Evolutionary conservation across 1,140 invertebrate genomes (phyloP), one percentile per base, ranked within the genome.

Genomic region (Drosophila tristis): DNA sequence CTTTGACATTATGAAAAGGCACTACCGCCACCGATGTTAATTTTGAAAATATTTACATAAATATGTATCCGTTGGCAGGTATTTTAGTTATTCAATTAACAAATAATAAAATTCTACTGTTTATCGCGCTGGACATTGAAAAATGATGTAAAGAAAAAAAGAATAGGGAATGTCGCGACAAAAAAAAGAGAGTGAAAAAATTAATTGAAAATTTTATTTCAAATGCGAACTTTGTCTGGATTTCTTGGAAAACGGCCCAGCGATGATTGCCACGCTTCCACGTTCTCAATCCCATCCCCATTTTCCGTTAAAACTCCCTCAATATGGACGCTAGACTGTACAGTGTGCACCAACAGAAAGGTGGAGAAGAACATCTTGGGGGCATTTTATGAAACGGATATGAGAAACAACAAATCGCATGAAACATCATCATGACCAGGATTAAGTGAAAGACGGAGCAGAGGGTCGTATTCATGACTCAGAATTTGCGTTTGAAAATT

Each of bases 351-450:
- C 35, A 62, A 71, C 57, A 54, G 60, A 59, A 64, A 54, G 53
- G 26, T 56, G 62, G 44, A 60, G 48, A 31, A 45, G 35, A 66
- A 70, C 61, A 58, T 78, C 85, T 89, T 87, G 60, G 72, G 72
- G 84, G 84, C 85, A 79, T 87, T 77, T 89, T 79, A 62, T 79
- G 76, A 89, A 87, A 90, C 84, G 84, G 85, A 87, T 87, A 89
- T 87, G 85, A 87, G 76, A 87, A 76, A 82, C 78, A 89, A 89
- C 51, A 74, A 76, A 89, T 79, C 67, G 74, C 81, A 74, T 54
- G 80, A 60, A 71, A 58, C 64, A 71, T 71, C 67, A 71, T 71
- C 67, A 71, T 71, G 64, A 68, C 67, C 67, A 70, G 57, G 53
- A 64, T 49, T 48, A 79, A 60, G 57, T 60, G 43, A 45, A 44